Evolutionary conservation across 2,113 vertebrate species (phyloP), one percentile per base, ranked within the genome.

Genomic region (Tupaia chinensis): DNA sequence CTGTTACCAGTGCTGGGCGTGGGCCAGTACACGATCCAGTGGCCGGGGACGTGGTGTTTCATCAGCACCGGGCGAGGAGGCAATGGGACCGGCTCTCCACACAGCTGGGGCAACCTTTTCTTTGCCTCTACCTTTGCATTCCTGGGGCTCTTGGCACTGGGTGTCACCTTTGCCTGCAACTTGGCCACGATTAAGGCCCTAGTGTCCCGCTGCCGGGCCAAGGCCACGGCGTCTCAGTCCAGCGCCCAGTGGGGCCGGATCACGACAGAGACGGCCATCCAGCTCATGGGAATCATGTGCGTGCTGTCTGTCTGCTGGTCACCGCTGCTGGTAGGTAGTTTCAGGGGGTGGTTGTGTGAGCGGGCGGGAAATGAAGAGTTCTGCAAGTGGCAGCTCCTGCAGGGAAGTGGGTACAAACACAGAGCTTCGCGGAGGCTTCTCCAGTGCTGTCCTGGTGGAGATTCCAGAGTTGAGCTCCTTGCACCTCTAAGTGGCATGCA

Each of bases 21-120:
- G 58, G 99, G 99, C 5, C 95, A 98, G 19, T 99, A 99, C 97
- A 98, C 98, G 0, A 92, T 98, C n/a, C 99, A 99, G 98, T 99
- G 99, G 99, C 99, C 99, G 0, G 99, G 99, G 23, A 99, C 99
- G 0, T 99, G 99, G 99, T 99, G 99, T 98, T 99, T 99, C 93
- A 99, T 99, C 97, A 98, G 98, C 98, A 98, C 98, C 0, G 98
- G 98, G 15, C 56, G 80, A 0, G 60, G 84, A n/a, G 89, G 65
- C 78, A 96, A 84, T 0, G 91, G 84, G 53, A 97, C 97, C 0
- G 68, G 70, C 87, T 97, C 99, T 61, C 87, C 93, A 11, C 12
- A 95, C 4, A 80, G 98, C 9, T 44, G 97, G 0, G 99, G 99
- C 9, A 99, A 98, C 95, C 96, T 98, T 44, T 98, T 99, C 95